Evolutionary conservation across 1,140 invertebrate species (phyloP), one percentile per base, ranked within the genome.

Genomic region (Anoplolepis gracilipes): DNA sequence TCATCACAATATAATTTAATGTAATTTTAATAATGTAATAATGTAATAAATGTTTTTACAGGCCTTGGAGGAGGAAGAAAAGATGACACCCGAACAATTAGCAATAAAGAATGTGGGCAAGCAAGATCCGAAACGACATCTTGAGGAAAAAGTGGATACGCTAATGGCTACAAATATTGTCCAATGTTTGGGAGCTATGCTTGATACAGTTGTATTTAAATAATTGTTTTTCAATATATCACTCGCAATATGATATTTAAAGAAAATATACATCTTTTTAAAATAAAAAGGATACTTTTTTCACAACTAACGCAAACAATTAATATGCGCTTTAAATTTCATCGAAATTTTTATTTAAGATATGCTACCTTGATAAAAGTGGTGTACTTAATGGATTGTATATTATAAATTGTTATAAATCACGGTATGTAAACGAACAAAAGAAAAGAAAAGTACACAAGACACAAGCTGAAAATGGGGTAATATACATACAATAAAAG

Each of bases 31-130:
- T n/a, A n/a, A n/a, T n/a, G n/a, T n/a, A n/a, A n/a, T n/a, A n/a
- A n/a, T n/a, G n/a, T n/a, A n/a, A n/a, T n/a, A n/a, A n/a, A n/a
- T 39, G 42, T 64, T 22, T 28, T 85, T 88, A 70, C 82, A 97
- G 97, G 98, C 99, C 57, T 95, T 99, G 61, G 99, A 99, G 95
- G 99, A 99, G 92, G 99, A 99, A 95, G 99, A 99, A 94, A 99
- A 99, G 94, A 99, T 99, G 99, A 99, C 99, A n/a, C 98, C 98
- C 1, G 99, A 99, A 94, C 99, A 99, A 94, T 95, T 99, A 93
- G 99, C 99, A 19, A 99, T 99, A 90, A 99, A 99, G 94, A 99
- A 99, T 96, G 99, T 99, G 59, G 99, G 99, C 30, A 99, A 99
- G 96, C 98, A 99, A 95, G 99, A 99, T 95, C 99, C 99, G n/a